Percentiles rank a stretch among this genome's conserved stretches.
Evolutionary conservation across 2,113 vertebrate genomes (phyloP).

Genomic region (Urocolius indicus): DNA sequence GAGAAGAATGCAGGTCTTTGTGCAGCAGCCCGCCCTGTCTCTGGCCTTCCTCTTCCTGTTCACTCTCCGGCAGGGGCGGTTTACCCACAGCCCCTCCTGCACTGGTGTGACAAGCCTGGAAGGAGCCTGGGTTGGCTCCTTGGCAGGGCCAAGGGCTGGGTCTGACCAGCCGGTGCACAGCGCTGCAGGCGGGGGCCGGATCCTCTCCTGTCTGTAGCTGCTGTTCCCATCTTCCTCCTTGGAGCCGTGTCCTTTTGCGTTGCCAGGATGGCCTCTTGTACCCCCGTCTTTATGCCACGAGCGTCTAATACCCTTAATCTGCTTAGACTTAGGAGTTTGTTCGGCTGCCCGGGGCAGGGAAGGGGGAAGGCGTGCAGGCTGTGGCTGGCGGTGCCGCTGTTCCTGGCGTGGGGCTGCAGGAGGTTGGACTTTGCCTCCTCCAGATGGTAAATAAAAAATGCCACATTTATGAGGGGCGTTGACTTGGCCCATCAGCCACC

Average conservation of each 20-base stretch:
- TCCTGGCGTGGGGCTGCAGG: not conserved
- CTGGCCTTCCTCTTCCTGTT: not conserved
- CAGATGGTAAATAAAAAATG: not conserved
- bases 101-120: too few species aligned
- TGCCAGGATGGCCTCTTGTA: not conserved
- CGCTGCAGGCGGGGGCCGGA: rapidly evolving
- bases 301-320: not conserved
- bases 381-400: rapidly evolving
- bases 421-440: not conserved
- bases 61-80: not conserved
- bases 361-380: not conserved
- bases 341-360: not conserved
- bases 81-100: not conserved
- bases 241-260: not conserved
- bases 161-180: not conserved
- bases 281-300: not conserved
- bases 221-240: not conserved
- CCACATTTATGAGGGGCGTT: not conserved
- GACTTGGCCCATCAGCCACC: not conserved
- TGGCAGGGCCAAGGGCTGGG: not conserved
- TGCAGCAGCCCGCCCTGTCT: rapidly evolving
- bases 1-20: not conserved
- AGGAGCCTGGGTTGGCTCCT: rapidly evolving
- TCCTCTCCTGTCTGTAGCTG: not conserved
- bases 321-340: not conserved